Base-by-base conservation (phyloP, 1,140 invertebrate species). In the Scylla paramamosain region DNA sequence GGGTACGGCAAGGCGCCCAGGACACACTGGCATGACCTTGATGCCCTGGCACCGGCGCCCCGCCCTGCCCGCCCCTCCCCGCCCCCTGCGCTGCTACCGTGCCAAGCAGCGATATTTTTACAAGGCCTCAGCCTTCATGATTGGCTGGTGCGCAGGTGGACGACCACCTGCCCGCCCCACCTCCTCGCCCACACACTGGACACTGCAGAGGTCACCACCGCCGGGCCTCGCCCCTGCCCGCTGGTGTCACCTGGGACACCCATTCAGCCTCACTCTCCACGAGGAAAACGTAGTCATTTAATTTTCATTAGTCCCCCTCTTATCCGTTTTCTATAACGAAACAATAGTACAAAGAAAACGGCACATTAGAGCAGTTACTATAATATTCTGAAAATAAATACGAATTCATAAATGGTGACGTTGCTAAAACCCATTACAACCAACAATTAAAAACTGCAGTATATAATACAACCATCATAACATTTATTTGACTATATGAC, bases 91-190 rank as follows among this genome's bases (percentile, higher is more conserved):
- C 87, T 46, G 39, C 45, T 8, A 12, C 39, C 48, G 46, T 90
- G 88, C 88, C 88, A 90, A 90, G n/a, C 32, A 48, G 12, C 39
- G 88, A 48, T 90, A 90, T 77, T 77, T 77, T 77, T 77, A 77
- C 67, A 20, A 20, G 25, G 67, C 67, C 67, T 77, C 67, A 20
- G 12, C 67, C 6, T 20, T 20, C n/a, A 77, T 77, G 67, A 77
- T 77, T 25, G 67, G 67, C 67, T 77, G 20, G 25, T 77, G 25
- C 67, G 67, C 67, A 77, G 67, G 67, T 77, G 67, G 16, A 77
- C 67, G 67, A 77, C 67, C 67, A 77, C 67, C 67, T 77, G 67
- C 25, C 67, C 20, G 67, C 67, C 67, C 52, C 52, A 14, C 52
- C 52, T 8, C 46, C 10, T 8, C 52, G 1, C 52, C 52, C 52